Evolutionary conservation across 2,113 vertebrate genomes (phyloP), one percentile per base, ranked within the genome.

Genomic region (Heterotilapia buettikoferi): DNA sequence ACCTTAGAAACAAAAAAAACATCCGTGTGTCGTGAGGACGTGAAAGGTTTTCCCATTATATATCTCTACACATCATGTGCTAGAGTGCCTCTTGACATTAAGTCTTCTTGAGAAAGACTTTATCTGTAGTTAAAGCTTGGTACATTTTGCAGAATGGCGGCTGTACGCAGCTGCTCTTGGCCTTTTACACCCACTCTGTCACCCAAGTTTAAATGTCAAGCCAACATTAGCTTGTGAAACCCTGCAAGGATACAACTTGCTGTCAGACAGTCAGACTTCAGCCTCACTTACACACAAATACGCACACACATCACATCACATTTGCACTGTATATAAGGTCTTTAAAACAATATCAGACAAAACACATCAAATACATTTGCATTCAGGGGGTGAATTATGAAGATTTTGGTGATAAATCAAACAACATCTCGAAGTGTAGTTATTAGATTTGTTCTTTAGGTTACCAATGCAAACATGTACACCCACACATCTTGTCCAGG

Each of bases 181-280:
- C 94, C 94, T 95, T 95, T 94, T 88, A 91, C 93, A 89, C 92
- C 83, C 88, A 92, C 92, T 90, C 91, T 68, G 92, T 94, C 91
- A 91, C 88, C 91, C 86, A 82, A 91, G 91, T 93, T 88, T 90
- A 95, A 95, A 95, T 94, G 94, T 94, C 93, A 95, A 93, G 80
- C 87, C 83, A 80, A 88, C 87, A 92, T 93, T 93, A 92, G 86
- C 90, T 91, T 89, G 82, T 89, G 88, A 90, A 84, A 85, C 80
- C 82, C 63, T 76, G 80, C 86, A 91, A 89, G 84, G 83, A 89
- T 83, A 85, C 89, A 87, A 90, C 57, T 87, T 81, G 57, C 78
- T 63, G 80, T 84, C 66, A 61, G 40, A 84, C 81, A 88, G 85
- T 56, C 78, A 73, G 33, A 80, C 43, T 63, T 71, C 54, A 66